Base-by-base conservation (phyloP, 1,140 invertebrate species). In the Drosophila busckii region DNA sequence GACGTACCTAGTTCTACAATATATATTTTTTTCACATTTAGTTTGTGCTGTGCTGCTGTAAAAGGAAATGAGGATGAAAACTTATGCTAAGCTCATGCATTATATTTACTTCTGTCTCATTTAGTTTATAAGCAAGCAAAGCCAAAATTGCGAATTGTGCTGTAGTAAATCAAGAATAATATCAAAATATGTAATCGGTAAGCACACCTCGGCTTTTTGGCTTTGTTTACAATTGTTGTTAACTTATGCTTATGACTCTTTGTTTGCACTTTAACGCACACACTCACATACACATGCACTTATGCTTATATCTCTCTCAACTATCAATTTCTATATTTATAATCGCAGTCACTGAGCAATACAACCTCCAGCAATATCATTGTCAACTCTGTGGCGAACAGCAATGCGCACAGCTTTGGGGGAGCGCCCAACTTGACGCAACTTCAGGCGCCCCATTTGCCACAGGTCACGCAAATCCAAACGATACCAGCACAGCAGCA, bases 391-490 rank as follows among this genome's bases (percentile, higher is more conserved):
- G 85, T 86, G 52, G 62, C 80, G 28, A 64, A 73, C 44, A 65
- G 62, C 37, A 84, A 78, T 64, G 48, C 76, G 15, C 80, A 84
- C 26, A 60, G 65, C 15, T 82, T 65, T 32, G 65, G 48, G 26
- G 68, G 55, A 42, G 32, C 75, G 35, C 84, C 85, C 17, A 80
- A 86, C 19, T 52, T 86, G 49, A 73, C 84, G 10, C 84, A 86
- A 41, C 31, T 78, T 7, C 68, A 86, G 40, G 60, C 67, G 22
- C 80, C 85, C 15, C 84, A 86, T 41, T 59, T 86, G 53, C 84
- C 84, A 10, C 84, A 86, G 44, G 85, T 86, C 23, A 84, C 84
- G 19, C 84, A 86, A 40, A 86, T 86, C 17, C 84, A 86, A 55
- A 60, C 56, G 32, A 45, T 60, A 46, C 32, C 31, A 10, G 56